Base-by-base conservation (phyloP, 1,140 invertebrate species). In the Zophobas morio region DNA sequence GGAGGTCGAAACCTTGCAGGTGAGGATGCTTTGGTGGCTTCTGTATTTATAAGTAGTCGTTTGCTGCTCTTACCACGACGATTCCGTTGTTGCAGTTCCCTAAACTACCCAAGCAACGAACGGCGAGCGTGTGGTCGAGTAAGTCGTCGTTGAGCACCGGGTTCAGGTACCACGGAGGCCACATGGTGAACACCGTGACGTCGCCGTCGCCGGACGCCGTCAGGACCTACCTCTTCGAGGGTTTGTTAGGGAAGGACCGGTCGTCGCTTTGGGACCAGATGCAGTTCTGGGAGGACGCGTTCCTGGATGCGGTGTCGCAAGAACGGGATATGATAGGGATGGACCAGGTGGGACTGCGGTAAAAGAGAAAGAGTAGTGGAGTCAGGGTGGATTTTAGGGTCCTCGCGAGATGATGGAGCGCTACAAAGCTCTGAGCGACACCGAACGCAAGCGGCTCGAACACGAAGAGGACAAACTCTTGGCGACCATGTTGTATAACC, bases 221-320 rank as follows among this genome's bases (percentile, higher is more conserved):
- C 0, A 89, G 96, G 80, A 96, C 95, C 0, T 99, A 99, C 86
- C 86, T 99, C 2, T 99, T 97, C 87, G 96, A 99, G 89, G 96
- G 95, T 1, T 83, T 92, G 6, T 85, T 92, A 78, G 91, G 90
- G 84, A 90, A 89, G 78, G 87, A 85, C 1, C 89, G 97, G 79
- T 95, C 94, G 1, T 91, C 92, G 42, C 86, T 99, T n/a, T 99
- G 98, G 98, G 98, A 99, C 86, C 96, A 99, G 88, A 98, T 99
- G 95, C 97, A 99, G 84, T 99, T 99, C 87, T 99, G 99, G 98
- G 98, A 99, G 88, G 98, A 99, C 87, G 95, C 96, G 0, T 99
- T 99, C 85, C 88, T 99, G 35, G 98, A 99, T 88, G 97, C 98
- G 0, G 98, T 99, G 0, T 98, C 98, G 60, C 98, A 99, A 87